Evolutionary conservation across 2,797 vertebrate species (phyloP).

Genomic region (Malurus leucopterus): DNA sequence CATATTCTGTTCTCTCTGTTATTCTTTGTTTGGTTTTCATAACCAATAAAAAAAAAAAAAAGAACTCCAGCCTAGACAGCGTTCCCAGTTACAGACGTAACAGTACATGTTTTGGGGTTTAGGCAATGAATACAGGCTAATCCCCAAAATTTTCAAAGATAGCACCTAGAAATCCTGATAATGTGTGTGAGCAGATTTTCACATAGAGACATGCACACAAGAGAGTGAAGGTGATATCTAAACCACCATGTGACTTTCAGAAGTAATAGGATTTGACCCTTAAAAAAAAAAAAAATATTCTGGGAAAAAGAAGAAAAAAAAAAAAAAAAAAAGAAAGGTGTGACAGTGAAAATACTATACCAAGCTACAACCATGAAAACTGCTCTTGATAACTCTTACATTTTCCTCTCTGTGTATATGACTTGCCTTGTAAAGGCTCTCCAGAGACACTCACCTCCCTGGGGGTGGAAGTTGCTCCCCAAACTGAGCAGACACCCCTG

Average conservation of each 20-base stretch:
- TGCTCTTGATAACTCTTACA: neutral
- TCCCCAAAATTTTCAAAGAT: neutral
- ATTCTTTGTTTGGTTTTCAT: neutral
- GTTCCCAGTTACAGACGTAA: neutral
- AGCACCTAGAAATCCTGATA: neutral
- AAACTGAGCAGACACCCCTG: neutral
- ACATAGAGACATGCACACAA: neutral
- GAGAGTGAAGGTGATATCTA: neutral
- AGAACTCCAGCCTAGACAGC: neutral
- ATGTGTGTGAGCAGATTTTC: neutral
- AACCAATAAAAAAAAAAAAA: neutral
- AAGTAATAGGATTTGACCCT: neutral
- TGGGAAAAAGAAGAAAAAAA: accelerated
- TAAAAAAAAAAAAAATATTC: neutral
- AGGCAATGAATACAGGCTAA: neutral
- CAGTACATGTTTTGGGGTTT: neutral
- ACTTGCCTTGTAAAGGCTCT: neutral
- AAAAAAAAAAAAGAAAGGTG: accelerated
- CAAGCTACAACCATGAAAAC: neutral
- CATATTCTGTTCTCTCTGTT: neutral
- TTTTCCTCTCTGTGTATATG: neutral
- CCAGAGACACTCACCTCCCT: neutral
- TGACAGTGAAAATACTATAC: neutral
- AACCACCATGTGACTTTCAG: neutral
- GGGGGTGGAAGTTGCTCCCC: accelerated